These are phyloP conservation scores for Urocolius indicus DNA, from an alignment of 2,113 vertebrate genomes.

Conservation along the genomic window DNA sequence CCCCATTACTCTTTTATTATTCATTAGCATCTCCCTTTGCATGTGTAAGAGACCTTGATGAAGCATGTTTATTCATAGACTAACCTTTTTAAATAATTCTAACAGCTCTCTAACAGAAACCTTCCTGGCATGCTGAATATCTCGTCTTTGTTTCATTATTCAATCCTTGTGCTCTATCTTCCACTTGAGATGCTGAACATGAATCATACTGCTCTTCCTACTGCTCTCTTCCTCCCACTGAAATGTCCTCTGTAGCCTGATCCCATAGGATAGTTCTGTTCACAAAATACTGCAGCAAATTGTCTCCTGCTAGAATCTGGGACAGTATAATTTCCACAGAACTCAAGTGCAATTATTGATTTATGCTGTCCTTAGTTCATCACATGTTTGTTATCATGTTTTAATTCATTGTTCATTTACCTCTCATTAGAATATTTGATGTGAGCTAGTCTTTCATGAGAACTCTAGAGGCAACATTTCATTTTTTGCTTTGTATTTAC, in stretches of 20 bases:
- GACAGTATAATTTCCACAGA: constrained; percentile 61
- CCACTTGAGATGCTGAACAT: constrained; percentile 93
- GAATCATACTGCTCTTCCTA: constrained; percentile 83
- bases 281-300: constrained; percentile 76
- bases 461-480: constrained; percentile 63
- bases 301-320: constrained; percentile 54
- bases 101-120: constrained; percentile 93
- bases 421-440: constrained; percentile 71
- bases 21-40: constrained; percentile 92
- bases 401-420: constrained; percentile 66
- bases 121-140: constrained; percentile 93
- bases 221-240: constrained; percentile 76
- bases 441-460: constrained; percentile 52
- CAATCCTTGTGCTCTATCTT: constrained; percentile 85
- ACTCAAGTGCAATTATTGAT: constrained; percentile 67
- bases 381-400: constrained; percentile 69
- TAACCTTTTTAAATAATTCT: constrained; percentile 99
- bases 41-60: constrained; percentile 94
- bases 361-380: constrained; percentile 57
- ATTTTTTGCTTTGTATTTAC: constrained; percentile 48
- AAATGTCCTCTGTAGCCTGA: constrained; percentile 81
- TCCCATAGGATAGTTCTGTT: constrained; percentile 77
- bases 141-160: constrained; percentile 96
- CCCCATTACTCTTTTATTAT: constrained; percentile 94
- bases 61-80: constrained; percentile 99